Conservation (phyloP, 2,888 invertebrate genomes). For the Tachystola acroxantha region DNA sequence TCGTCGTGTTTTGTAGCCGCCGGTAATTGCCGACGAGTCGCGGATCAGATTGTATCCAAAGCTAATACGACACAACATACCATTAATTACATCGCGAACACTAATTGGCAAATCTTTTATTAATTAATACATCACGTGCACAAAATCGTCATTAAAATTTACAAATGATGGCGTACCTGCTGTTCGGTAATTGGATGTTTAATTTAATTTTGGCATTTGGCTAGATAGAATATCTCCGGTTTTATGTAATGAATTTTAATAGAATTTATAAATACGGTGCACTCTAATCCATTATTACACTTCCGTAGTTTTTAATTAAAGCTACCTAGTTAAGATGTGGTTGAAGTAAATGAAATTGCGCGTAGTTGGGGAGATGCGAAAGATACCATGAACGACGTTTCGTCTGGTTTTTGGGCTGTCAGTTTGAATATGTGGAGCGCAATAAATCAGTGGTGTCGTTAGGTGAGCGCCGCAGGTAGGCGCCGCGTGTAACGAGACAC, state of each 20-base stretch:
- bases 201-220: background rate
- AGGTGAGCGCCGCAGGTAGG: constrained; percentile 44
- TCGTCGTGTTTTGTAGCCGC: constrained; percentile 72
- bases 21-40: constrained; percentile 66
- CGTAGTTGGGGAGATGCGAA: too few species aligned
- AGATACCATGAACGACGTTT: too few species aligned
- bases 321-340: too few species aligned
- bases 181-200: constrained; percentile 3
- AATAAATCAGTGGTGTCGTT: constrained; percentile 62
- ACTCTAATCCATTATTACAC: background rate
- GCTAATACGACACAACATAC: constrained; percentile 66
- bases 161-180: constrained; percentile 34
- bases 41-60: constrained; percentile 68
- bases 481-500: constrained; percentile 63
- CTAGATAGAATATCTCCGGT: background rate
- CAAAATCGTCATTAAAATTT: constrained; percentile 18
- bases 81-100: constrained; percentile 65
- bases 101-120: constrained; percentile 74
- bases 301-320: constrained; percentile 7
- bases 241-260: constrained; percentile 2
- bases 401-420: constrained; percentile 54
- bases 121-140: constrained; percentile 36
- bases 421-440: constrained; percentile 53
- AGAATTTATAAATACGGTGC: background rate
- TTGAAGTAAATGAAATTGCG: too few species aligned